phyloP scores from a whole-genome alignment of 2,113 vertebrate species.

The Istiophorus platypterus region DNA sequence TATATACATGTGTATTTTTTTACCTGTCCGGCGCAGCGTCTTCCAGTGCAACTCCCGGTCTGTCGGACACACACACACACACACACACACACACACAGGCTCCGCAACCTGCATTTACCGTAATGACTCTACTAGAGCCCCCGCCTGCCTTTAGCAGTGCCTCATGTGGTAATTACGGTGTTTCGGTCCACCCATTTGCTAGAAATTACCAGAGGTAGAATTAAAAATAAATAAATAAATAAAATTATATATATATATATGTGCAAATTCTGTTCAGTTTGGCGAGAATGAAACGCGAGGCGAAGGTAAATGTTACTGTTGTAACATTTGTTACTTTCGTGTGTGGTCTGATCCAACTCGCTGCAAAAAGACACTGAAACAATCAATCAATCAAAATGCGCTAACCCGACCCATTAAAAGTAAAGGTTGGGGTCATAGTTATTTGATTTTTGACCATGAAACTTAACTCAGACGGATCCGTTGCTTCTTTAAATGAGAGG shows the following conservation, averaged over 20 bases:
- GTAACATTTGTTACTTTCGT: neutral
- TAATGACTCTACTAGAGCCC: slow-evolving; percentile 66
- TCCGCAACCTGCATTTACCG: slow-evolving; percentile 76
- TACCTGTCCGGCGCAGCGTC: slow-evolving; percentile 84
- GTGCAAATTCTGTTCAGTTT: neutral
- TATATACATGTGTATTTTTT: slow-evolving; percentile 32
- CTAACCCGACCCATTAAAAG: neutral
- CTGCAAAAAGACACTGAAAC: neutral
- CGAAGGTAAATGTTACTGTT: neutral
- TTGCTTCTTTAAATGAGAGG: too few species aligned
- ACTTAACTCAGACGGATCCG: too few species aligned
- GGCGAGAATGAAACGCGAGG: too few species aligned
- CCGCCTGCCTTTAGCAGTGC: neutral
- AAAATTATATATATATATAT: too few species aligned
- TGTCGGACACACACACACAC: slow-evolving; percentile 51
- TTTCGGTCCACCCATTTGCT: neutral
- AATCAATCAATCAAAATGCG: neutral
- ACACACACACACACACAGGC: slow-evolving; percentile 47
- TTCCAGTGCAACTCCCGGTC: slow-evolving; percentile 76
- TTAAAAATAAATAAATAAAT: neutral
- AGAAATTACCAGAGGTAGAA: neutral
- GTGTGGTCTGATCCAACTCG: neutral
- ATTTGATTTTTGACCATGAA: too few species aligned
- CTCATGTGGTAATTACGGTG: slow-evolving; percentile 53
- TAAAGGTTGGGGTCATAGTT: neutral